Evolutionary conservation across 2,797 vertebrate genomes (phyloP), one percentile per base, ranked within the genome.

Genomic region (Urophycis tenuis): DNA sequence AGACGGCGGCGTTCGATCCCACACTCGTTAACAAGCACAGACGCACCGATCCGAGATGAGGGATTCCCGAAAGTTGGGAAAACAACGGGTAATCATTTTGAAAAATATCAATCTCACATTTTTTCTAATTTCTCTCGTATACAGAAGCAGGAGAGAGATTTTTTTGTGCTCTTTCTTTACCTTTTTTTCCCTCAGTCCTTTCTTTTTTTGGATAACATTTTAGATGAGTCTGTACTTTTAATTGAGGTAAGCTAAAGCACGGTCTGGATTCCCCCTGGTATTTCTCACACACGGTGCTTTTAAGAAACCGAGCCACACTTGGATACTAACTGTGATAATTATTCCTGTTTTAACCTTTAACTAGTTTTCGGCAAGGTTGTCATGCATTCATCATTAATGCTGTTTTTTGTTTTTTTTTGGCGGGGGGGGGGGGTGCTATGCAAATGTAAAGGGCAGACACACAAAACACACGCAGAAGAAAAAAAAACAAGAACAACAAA

Each of bases 261-360:
- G 60, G n/a, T 67, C 25, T 67, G 25, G 25, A 29, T 67, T 67
- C 60, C 9, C n/a, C 60, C 25, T 29, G 60, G 10, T 67, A 29
- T 29, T 67, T 67, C 25, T 67, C 60, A 29, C 60, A 67, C n/a
- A 29, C 25, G 7, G 60, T 12, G 60, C 60, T 67, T 11, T 67
- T 29, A 25, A 67, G n/a, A 67, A 67, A 29, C 25, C n/a, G 8
- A 67, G 60, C 60, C 25, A 25, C 29, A 67, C 10, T 8, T 25
- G 2, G n/a, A 67, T 4, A 30, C 25, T 67, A 29, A 29, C n/a
- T 67, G 22, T 53, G 53, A 29, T 67, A 67, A 11, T 67, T 67
- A 67, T 67, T 67, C 25, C 12, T 67, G 29, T n/a, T 67, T 67
- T 67, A 67, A 67, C 60, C 60, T 67, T 67, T 67, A 67, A n/a